Base-by-base conservation (phyloP, 2,113 vertebrate species). In the Phalacrocorax carbo region DNA sequence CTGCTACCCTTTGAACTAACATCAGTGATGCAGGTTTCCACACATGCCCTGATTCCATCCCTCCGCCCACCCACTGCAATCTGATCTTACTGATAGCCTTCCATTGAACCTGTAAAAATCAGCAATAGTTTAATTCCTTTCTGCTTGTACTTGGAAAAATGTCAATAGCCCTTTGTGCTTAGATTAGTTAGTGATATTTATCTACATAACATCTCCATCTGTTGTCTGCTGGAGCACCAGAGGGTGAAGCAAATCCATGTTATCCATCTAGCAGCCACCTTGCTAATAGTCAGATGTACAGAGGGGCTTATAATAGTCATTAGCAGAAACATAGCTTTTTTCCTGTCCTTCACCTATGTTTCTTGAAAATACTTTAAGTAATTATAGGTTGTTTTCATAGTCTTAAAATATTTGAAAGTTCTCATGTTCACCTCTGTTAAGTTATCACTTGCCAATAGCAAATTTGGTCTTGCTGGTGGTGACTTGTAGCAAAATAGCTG, bases 111-210 rank as follows among this genome's bases (percentile, higher is more conserved):
- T 44, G 52, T 58, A 36, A 14, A 72, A 66, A 60, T 86, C 48
- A 80, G 29, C 44, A 72, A 8, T 30, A 46, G n/a, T 86, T 91
- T 72, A 80, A 88, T 76, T 86, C 25, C 58, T 72, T 65, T 68
- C 69, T 72, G 29, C 49, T 75, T 87, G 46, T 76, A 52, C 51
- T 52, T 92, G 65, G 60, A 73, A 84, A 91, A 94, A 81, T 19
- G 26, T 57, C 82, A 84, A 10, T 77, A 78, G 40, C 51, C 12
- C 38, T 91, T 91, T 86, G 23, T 81, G 60, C 64, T 79, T 87
- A 81, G 73, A 78, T 91, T 61, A 90, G 38, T 82, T 78, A 68
- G 85, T 92, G 78, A 27, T 77, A 77, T 69, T 92, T 96, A 38
- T 78, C 32, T 81, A 48, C 0, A 1, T 64, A 60, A 2, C 84